These are phyloP conservation scores for Villa cingulata DNA, from an alignment of 2,888 invertebrate species.

Conservation along the genomic window DNA sequence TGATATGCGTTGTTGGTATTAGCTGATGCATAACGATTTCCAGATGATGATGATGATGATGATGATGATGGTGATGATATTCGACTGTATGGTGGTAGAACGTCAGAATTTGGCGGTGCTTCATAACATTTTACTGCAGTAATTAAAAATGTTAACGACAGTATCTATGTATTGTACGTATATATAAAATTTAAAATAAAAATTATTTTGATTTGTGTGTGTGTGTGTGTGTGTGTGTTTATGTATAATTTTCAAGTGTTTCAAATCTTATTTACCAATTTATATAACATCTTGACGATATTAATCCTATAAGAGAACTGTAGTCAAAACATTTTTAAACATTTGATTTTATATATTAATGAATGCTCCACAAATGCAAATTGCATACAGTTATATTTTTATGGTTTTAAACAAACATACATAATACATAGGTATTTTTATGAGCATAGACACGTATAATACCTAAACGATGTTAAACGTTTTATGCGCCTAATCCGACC, in stretches of 20 bases:
- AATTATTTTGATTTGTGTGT: neutral
- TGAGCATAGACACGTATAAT: no score
- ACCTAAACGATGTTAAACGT: no score
- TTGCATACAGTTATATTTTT: no score
- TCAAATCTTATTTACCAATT: constrained; percentile 2
- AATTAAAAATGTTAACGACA: neutral
- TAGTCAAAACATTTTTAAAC: neutral
- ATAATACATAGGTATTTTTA: no score
- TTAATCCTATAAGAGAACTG: constrained; percentile 1
- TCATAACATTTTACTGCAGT: constrained; percentile 1
- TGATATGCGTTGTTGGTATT: neutral
- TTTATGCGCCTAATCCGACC: no score
- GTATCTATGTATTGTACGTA: neutral
- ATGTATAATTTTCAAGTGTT: no score
- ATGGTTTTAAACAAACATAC: no score
- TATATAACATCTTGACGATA: neutral
- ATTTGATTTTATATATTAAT: constrained; percentile 7
- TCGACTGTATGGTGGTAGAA: constrained; percentile 1
- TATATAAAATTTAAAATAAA: neutral
- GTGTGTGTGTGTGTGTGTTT: no score
- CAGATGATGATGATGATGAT: no score
- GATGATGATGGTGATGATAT: no score
- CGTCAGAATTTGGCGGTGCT: constrained; percentile 1
- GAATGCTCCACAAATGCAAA: no score
- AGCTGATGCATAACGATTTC: no score